Conservation (phyloP, 2,113 vertebrate genomes). For the Haplochromis vanheusdeni region DNA sequence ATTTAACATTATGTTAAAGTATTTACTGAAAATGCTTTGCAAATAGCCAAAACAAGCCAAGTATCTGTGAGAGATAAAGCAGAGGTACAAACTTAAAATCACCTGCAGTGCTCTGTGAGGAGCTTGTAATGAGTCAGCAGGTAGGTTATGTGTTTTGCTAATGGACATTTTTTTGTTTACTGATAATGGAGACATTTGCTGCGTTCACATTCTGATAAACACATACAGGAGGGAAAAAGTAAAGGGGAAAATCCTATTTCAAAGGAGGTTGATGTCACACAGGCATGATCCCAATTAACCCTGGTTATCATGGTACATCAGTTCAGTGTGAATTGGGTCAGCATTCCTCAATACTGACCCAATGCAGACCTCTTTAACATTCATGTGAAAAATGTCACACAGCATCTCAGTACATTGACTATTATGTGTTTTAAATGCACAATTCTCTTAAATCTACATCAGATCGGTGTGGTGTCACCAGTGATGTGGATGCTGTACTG, state of each 20-base stretch:
- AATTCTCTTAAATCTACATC: not conserved
- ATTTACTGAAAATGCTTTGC: not conserved
- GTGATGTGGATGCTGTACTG: not conserved
- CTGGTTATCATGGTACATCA: not conserved
- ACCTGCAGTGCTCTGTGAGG: not conserved
- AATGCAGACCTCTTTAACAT: not conserved
- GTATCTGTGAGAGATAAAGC: not conserved
- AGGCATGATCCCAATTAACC: not conserved
- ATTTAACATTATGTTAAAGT: not conserved
- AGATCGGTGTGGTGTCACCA: not conserved
- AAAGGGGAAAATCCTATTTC: not conserved
- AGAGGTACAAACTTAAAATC: not conserved
- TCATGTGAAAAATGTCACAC: not conserved
- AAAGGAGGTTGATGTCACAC: not conserved
- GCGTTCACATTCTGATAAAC: not conserved
- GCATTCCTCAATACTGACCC: not conserved
- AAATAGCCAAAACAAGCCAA: not conserved
- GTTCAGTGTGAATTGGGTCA: not conserved
- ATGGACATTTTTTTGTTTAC: not conserved
- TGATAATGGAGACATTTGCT: not conserved
- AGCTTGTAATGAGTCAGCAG: not conserved
- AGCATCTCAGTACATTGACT: not conserved
- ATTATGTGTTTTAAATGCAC: not conserved
- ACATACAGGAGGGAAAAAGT: not conserved
- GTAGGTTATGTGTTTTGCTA: not conserved